Evolutionary conservation across 2,888 invertebrate species (phyloP), one percentile per base, ranked within the genome.

Genomic region (Drosophila nr. fundita): DNA sequence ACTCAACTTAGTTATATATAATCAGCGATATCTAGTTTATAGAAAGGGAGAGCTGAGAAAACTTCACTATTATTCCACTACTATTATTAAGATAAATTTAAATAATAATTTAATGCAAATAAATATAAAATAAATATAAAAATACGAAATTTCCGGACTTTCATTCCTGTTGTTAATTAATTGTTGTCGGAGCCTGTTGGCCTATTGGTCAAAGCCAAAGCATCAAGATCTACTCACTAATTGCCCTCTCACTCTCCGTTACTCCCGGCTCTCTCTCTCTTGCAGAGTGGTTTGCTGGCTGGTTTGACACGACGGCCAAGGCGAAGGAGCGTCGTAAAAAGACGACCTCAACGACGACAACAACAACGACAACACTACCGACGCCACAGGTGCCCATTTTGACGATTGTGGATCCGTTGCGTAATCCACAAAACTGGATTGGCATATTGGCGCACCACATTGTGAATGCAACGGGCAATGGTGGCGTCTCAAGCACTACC

Each of bases 281-380:
- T 36, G 10, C 64, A 92, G 92, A 91, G 82, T 95, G 95, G 95
- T 94, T 95, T 75, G 92, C 91, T 48, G 91, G 92, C 68, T 94
- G 94, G 94, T 94, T 94, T 80, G 92, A 92, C 34, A 89, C 78
- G 5, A 82, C 80, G 27, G 78, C 87, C 4, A 87, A 74, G 32
- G 72, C 89, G 0, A 91, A 91, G 73, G 80, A 77, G 18, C 76
- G 84, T 38, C 89, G 87, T 2, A 80, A 87, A 29, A 77, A 79
- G 48, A 83, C 84, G 21, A 83, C 80, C 27, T 86, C 92, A 55
- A 91, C 91, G 1, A 89, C 91, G 24, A 91, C 91, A 5, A 77
- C 91, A 5, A 84, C 91, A 6, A 84, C 91, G 60, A 91, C 91
- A 2, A 84, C 91, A 18, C 82, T 92, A 24, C 79, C 89, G 36